Evolutionary conservation across 2,113 vertebrate genomes (phyloP).

Genomic region (Rhodinocichla rosea): DNA sequence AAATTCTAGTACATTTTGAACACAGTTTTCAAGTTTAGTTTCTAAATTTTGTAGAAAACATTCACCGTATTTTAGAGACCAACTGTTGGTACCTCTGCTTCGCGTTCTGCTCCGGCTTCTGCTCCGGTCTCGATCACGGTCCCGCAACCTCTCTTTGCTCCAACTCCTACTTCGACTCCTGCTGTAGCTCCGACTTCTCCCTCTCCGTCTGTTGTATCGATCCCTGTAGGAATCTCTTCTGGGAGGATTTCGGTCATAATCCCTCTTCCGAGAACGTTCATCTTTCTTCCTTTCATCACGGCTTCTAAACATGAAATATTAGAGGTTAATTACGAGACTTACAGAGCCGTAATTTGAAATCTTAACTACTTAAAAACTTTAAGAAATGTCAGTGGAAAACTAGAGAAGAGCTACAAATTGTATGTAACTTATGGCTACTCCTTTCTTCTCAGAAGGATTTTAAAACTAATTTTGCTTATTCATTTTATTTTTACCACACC

Average conservation of each 20-base stretch:
- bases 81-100: slow-evolving; percentile 78
- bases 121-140: slow-evolving; percentile 88
- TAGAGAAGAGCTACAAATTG: not conserved
- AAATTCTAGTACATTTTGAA: not conserved
- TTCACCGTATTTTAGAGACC: slow-evolving; percentile 59
- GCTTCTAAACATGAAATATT: slow-evolving; percentile 75
- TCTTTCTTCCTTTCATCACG: slow-evolving; percentile 95
- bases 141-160: slow-evolving; percentile 90
- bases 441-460: not conserved
- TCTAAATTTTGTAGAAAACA: slow-evolving; percentile 38
- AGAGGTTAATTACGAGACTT: not conserved
- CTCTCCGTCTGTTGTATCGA: slow-evolving; percentile 91
- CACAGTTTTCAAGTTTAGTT: not conserved
- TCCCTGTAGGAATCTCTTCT: slow-evolving; percentile 94
- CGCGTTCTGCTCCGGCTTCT: slow-evolving; percentile 83
- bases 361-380: not conserved
- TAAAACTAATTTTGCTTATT: not conserved
- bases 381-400: not conserved
- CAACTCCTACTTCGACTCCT: slow-evolving; percentile 93
- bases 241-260: slow-evolving; percentile 89
- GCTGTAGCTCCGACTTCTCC: slow-evolving; percentile 91
- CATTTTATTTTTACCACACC: not conserved
- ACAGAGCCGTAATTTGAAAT: not conserved
- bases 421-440: not conserved
- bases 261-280: slow-evolving; percentile 93